A percentile compares a stretch with the other conserved stretches of the same genome.
These are phyloP conservation scores for Cydia amplana DNA, from an alignment of 1,140 invertebrate species.

Conservation along the genomic window DNA sequence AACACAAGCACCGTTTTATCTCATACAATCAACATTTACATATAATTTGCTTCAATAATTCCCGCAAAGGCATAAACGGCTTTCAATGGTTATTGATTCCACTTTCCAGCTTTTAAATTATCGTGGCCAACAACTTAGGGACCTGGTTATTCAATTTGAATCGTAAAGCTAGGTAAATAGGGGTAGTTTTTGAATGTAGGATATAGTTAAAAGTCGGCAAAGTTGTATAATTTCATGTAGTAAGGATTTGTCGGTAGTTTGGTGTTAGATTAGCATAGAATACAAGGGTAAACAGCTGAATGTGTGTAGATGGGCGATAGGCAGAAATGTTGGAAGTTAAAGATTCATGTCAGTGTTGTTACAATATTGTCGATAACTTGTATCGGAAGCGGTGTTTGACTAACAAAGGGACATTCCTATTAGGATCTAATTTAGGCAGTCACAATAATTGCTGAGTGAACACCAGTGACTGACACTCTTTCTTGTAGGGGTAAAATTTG, in stretches of 20 bases:
- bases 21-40: neutral
- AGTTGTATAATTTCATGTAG: neutral
- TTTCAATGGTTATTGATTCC: constrained; percentile 17
- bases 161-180: neutral
- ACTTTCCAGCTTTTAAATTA: neutral
- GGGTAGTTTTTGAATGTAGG: neutral
- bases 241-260: constrained; percentile 18
- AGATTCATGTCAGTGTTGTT: neutral
- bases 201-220: neutral
- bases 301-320: constrained; percentile 14
- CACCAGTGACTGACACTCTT: too few relatives aligned
- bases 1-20: neutral
- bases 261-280: constrained; percentile 7
- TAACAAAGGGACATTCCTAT: neutral
- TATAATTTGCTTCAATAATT: constrained; percentile 22
- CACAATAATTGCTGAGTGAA: too few relatives aligned
- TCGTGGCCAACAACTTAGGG: neutral
- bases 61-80: neutral
- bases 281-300: neutral
- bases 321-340: neutral
- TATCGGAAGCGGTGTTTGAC: neutral
- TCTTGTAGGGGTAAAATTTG: too few relatives aligned
- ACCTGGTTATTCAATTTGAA: neutral
- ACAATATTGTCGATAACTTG: neutral
- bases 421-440: neutral